Evolutionary conservation across 2,888 invertebrate genomes (phyloP).

Genomic region (Eumerus sabulonum): DNA sequence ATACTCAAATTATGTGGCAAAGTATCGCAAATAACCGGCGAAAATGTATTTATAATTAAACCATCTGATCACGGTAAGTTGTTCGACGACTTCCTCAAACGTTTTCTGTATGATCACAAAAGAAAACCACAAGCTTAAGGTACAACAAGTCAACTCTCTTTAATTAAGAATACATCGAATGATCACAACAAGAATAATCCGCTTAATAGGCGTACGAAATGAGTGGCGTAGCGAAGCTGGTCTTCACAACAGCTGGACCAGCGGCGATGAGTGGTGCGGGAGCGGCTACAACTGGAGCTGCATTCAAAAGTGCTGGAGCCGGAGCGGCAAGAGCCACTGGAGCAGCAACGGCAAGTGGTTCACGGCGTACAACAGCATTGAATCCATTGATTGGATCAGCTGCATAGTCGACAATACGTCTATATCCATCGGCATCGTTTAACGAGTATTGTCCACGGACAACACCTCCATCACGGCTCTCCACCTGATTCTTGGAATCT

Average conservation of each 20-base stretch:
- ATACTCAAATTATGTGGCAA: no score
- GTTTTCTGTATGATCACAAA: background rate
- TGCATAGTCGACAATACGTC: constrained; percentile 78
- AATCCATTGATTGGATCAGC: constrained; percentile 79
- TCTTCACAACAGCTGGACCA: constrained; percentile 75
- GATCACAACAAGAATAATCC: constrained; percentile 53
- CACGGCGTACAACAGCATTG: constrained; percentile 78
- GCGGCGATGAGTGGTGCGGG: constrained; percentile 70
- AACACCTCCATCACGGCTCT: constrained; percentile 78
- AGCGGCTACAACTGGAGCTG: constrained; percentile 22
- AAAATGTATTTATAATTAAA: no score
- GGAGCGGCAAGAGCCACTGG: constrained; percentile 58
- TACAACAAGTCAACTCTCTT: constrained; percentile 29
- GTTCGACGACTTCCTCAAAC: no score
- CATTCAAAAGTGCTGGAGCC: constrained; percentile 64
- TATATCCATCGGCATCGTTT: constrained; percentile 78
- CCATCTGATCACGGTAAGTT: no score
- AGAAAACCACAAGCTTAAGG: background rate
- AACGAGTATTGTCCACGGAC: constrained; percentile 79
- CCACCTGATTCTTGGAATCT: constrained; percentile 78
- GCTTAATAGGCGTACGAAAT: constrained; percentile 76
- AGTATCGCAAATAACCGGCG: no score
- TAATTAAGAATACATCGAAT: constrained; percentile 27
- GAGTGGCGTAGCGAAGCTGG: constrained; percentile 75
- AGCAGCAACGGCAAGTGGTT: constrained; percentile 74